Base-by-base conservation (phyloP, 2,797 vertebrate species). In the Cuculus canorus region DNA sequence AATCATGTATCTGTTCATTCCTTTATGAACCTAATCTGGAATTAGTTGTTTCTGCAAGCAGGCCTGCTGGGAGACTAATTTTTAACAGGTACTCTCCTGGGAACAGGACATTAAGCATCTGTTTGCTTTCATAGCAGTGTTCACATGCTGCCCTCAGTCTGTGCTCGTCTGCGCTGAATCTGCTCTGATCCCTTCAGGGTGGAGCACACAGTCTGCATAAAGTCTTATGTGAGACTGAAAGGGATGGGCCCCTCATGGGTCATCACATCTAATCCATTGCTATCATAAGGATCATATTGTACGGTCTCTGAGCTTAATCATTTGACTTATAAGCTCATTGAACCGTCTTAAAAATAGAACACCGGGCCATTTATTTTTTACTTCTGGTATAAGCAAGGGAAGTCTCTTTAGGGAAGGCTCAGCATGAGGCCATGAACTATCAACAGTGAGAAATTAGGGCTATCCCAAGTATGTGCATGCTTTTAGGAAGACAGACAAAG, bases 271-370 rank as follows among this genome's bases (percentile, higher is more conserved):
- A 63, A 66, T 15, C 61, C 1, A 2, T 30, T 61, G 33, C 54
- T 64, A 10, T 91, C 53, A 37, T 68, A 83, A 90, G 71, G 87
- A 69, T 77, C 18, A 12, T 32, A 52, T 61, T 0, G 5, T 83
- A 32, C 61, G 76, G 92, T 94, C 73, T 82, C 75, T 77, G 82
- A 81, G 86, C 94, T 95, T 81, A 90, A 90, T 88, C 82, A 45
- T 81, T 92, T 92, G 82, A 88, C 39, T 95, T 90, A 83, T 5
- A 92, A 95, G 82, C 66, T 95, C 59, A 69, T 72, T 79, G 94
- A 95, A 79, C 61, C 0, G 1, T 47, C 66, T 92, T 59, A 86
- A 59, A 94, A 92, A 76, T 63, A 93, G 73, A 90, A 86, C 80
- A 59, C 66, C 3, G 1, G 69, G 43, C 57, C n/a, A 8, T 88